These are phyloP conservation scores for Euplexia lucipara DNA, from an alignment of 2,888 invertebrate genomes.

Conservation along the genomic window DNA sequence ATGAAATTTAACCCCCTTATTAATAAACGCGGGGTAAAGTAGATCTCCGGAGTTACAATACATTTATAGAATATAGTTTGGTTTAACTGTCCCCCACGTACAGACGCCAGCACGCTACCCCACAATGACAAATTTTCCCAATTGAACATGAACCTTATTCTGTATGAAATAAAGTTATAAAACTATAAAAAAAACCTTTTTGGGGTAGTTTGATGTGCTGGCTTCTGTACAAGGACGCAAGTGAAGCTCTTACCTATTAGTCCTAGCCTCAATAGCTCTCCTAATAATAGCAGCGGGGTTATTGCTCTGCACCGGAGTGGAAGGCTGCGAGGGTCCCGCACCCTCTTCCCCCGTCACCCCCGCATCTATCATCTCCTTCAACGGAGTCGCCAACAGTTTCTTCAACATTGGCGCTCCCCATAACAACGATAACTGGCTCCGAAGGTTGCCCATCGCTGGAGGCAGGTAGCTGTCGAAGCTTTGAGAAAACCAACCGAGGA, in stretches of 20 bases:
- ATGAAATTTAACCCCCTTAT: too few species aligned
- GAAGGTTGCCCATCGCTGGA: slow-evolving; percentile 93
- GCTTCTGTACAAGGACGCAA: too few species aligned
- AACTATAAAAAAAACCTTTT: too few species aligned
- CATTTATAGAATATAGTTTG: too few species aligned
- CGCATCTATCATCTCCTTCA: slow-evolving; percentile 90
- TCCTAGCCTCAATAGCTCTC: slow-evolving; percentile 88
- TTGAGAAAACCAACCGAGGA: slow-evolving; percentile 98
- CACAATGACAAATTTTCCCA: too few species aligned
- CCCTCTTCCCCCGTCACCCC: slow-evolving; percentile 82
- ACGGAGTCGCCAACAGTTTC: slow-evolving; percentile 81
- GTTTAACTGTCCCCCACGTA: too few species aligned
- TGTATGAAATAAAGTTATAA: too few species aligned
- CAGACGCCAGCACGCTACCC: too few species aligned
- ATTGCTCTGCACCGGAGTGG: slow-evolving; percentile 83
- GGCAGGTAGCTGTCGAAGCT: slow-evolving; percentile 93
- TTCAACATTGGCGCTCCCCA: slow-evolving; percentile 91
- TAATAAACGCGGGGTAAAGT: too few species aligned
- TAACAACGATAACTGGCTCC: slow-evolving; percentile 93
- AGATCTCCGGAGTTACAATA: too few species aligned
- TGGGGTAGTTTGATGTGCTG: too few species aligned
- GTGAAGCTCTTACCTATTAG: slow-evolving; percentile 85
- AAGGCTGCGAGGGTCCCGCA: slow-evolving; percentile 91
- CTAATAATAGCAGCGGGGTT: slow-evolving; percentile 87
- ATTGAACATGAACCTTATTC: too few species aligned